Evolutionary conservation across 2,113 vertebrate species (phyloP).

Genomic region (Phalacrocorax pelagicus): DNA sequence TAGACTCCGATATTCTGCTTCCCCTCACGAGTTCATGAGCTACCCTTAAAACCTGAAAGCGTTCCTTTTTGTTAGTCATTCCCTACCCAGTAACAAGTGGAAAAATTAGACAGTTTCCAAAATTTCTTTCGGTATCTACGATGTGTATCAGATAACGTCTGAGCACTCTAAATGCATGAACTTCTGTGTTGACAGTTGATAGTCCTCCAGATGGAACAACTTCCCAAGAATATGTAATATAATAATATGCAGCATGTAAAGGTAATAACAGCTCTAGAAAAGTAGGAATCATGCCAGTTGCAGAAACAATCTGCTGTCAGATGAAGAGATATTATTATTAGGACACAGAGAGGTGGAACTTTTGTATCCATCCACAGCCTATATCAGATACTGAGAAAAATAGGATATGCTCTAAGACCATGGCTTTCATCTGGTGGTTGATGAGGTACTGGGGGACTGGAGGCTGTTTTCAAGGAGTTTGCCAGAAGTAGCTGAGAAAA

Average conservation of each 20-base stretch:
- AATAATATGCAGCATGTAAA: conserved; percentile 11
- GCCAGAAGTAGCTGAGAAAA: background rate
- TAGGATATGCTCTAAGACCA: background rate
- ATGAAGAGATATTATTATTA: background rate
- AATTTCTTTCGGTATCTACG: background rate
- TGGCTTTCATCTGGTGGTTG: background rate
- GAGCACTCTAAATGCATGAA: conserved; percentile 14
- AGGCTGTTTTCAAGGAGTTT: conserved; percentile 1
- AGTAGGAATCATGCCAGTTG: background rate
- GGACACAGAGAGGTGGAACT: background rate
- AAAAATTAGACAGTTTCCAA: conserved; percentile 36
- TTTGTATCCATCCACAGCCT: background rate
- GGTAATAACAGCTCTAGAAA: conserved; percentile 21
- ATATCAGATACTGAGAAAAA: background rate
- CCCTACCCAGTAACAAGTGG: background rate
- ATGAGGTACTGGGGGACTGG: background rate
- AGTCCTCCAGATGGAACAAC: conserved; percentile 42
- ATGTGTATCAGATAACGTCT: background rate
- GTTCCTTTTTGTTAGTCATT: background rate
- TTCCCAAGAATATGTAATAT: conserved; percentile 4
- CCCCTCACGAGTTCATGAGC: background rate
- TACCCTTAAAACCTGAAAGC: background rate
- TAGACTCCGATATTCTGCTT: background rate
- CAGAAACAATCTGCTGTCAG: background rate
- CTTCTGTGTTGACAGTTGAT: conserved; percentile 21